Base-by-base conservation (phyloP, 2,888 invertebrate genomes). In the Germaria angustata region DNA sequence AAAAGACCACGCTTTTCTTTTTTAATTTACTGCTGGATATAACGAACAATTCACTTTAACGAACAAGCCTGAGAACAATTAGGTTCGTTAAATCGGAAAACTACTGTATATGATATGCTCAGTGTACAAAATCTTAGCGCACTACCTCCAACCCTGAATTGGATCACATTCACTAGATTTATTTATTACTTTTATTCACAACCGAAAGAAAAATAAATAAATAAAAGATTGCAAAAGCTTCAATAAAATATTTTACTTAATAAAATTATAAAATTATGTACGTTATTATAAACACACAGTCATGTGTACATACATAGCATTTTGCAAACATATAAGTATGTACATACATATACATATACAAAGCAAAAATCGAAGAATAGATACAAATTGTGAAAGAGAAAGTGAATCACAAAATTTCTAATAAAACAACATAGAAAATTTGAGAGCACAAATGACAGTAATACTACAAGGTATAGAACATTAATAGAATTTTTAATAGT, bases 321-420 rank as follows among this genome's bases (percentile, higher is more conserved):
- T 13, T 2, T 36, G 36, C n/a, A n/a, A n/a, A n/a, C 11, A 0
- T 36, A 11, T 36, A 36, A 9, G 11, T 13, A 36, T 9, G 1
- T 46, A 20, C 17, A 17, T 46, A 17, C 44, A 44, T 36, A 44
- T 11, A 46, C 2, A 51, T 24, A 15, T 2, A 17, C 34, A 61
- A 39, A 49, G 15, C 15, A 46, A 57, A 53, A 44, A 22, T n/a
- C 2, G 13, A 13, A 57, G 24, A 36, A n/a, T n/a, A n/a, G n/a
- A n/a, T 15, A 24, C 2, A 36, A 34, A 75, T n/a, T n/a, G n/a
- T n/a, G n/a, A n/a, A n/a, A n/a, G n/a, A 36, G 44, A 53, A 73
- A 22, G 36, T 75, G 75, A 75, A 65, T 65, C 55, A 75, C 13
- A 66, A 44, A 46, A 57, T 44, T 53, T 55, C 24, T 46, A 41